A percentile compares a stretch with the other conserved stretches of the same genome.
phyloP scores from a whole-genome alignment of 64 coral and sea anemone genomes.

The Trachythela sp. region DNA sequence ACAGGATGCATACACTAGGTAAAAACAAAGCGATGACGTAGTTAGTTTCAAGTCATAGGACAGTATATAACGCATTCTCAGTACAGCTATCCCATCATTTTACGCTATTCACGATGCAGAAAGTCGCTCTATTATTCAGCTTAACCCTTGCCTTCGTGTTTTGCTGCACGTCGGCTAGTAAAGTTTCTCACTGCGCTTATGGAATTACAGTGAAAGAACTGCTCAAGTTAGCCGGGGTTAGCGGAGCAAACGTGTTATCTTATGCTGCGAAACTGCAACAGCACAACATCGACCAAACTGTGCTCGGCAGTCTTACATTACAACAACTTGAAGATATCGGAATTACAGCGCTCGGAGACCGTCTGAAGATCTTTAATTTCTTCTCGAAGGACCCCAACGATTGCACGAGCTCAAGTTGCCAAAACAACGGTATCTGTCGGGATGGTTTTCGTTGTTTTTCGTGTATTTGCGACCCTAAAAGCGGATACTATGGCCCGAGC shows the following conservation, averaged over 20 bases:
- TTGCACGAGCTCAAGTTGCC: conserved; percentile 38
- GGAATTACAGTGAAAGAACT: neutral
- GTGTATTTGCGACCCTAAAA: conserved; percentile 25
- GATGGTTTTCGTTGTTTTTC: conserved; percentile 53
- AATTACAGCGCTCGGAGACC: conserved; percentile 41
- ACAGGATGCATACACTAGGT: no score
- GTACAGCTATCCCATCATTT: no score
- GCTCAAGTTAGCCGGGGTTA: conserved; percentile 38
- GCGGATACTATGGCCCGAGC: conserved; percentile 43
- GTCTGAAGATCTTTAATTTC: conserved; percentile 52
- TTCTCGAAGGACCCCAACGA: conserved; percentile 44
- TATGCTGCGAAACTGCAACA: conserved; percentile 21
- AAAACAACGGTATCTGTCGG: conserved; percentile 46
- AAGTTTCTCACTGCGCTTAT: no score
- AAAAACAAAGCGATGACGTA: no score
- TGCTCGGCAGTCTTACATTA: conserved; percentile 22
- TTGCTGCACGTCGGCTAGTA: no score
- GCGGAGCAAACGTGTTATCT: neutral
- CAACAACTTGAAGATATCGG: conserved; percentile 40
- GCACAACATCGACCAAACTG: conserved; percentile 44
- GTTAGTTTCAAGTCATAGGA: no score
- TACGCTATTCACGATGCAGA: no score
- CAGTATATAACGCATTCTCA: no score
- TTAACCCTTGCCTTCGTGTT: no score
- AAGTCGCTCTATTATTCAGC: no score